Base-by-base conservation (phyloP, 2,888 invertebrate species). In the Lycophotia porphyrea region DNA sequence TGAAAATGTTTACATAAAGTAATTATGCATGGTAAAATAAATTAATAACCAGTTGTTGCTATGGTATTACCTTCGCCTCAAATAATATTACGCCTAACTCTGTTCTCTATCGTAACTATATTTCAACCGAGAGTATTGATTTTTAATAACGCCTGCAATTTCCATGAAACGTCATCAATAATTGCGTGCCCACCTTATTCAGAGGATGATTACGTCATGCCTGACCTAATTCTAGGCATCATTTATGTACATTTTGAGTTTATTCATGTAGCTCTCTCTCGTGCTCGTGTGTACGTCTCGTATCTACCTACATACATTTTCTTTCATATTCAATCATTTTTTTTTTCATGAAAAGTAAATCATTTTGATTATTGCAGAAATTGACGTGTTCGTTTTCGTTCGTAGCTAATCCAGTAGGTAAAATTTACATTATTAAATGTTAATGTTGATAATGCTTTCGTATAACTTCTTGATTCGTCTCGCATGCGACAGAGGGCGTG, bases 111-210 rank as follows among this genome's bases (percentile, higher is more conserved):
- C 34, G 74, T 39, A 66, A 65, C 61, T 39, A 76, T 70, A 68
- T 74, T 67, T 73, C 69, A 68, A 61, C 31, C 55, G 58, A 67
- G 31, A 49, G 69, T 87, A 89, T 89, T 86, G 89, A 90, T 87
- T 89, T 87, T 88, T 84, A 88, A 88, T 88, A 84, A 81, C 73
- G 81, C 69, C 80, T 85, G 85, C 76, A 85, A 84, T 83, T 86
- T 89, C 77, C 84, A 84, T 75, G 74, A 71, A 82, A 78, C 74
- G 63, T 66, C 77, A 81, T 84, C 68, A 74, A 78, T 74, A 71
- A 78, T 74, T 77, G 64, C 72, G 36, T 72, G 73, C 15, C 21
- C 75, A 71, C 55, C 74, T 65, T 72, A 76, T 68, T 77, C 70
- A 66, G 61, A 79, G 70, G 78, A 73, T 58, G 52, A 70, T 76